Evolutionary conservation across 1,140 invertebrate species (phyloP).

Genomic region (Chelonus insularis): DNA sequence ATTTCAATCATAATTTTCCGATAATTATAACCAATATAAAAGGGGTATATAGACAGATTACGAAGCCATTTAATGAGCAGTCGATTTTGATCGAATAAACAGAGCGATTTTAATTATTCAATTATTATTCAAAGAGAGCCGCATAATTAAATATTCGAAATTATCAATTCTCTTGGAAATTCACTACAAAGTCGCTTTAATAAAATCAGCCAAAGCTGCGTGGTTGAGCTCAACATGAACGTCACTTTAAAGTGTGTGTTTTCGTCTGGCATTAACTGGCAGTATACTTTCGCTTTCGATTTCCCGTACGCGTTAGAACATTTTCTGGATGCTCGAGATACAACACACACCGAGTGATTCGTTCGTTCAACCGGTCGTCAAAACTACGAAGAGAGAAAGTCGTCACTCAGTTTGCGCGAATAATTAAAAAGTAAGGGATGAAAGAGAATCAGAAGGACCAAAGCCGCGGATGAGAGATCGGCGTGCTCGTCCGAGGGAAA

Average conservation of each 20-base stretch:
- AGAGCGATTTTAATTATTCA: too few species aligned
- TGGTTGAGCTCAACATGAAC: too few species aligned
- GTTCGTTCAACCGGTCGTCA: background rate
- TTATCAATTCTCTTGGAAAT: too few species aligned
- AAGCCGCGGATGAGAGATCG: conserved; percentile 28
- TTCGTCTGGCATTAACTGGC: background rate
- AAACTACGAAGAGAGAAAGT: conserved; percentile 5
- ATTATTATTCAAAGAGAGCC: too few species aligned
- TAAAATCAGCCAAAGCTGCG: too few species aligned
- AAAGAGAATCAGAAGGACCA: conserved; percentile 37
- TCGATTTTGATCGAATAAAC: too few species aligned
- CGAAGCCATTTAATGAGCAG: too few species aligned
- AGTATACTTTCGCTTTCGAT: background rate
- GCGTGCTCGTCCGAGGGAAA: conserved; percentile 28
- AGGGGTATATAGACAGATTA: too few species aligned
- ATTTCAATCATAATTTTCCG: too few species aligned
- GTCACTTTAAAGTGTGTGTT: background rate
- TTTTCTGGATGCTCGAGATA: background rate
- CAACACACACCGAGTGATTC: background rate
- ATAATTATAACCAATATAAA: too few species aligned
- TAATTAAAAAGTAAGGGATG: conserved; percentile 42
- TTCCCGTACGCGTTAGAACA: background rate
- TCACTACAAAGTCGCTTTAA: too few species aligned
- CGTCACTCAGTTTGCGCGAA: conserved; percentile 31
- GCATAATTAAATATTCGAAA: too few species aligned